Evolutionary conservation across 2,113 vertebrate species (phyloP), one percentile per base, ranked within the genome.

Genomic region (Rhea pennata): DNA sequence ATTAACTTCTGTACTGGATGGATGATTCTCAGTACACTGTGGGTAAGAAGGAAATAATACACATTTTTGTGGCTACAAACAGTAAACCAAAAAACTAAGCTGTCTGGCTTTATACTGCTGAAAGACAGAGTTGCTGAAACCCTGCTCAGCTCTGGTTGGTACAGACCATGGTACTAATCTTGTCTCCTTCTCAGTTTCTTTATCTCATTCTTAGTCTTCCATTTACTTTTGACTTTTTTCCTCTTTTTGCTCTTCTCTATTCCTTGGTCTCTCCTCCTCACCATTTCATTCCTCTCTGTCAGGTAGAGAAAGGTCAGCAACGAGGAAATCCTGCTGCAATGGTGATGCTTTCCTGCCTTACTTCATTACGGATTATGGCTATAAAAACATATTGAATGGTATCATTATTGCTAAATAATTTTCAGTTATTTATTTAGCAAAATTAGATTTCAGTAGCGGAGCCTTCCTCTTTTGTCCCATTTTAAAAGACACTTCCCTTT

Each of bases 41-140:
- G 98, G 97, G 93, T 95, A 96, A 97, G 96, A 97, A 98, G 97
- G 96, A 98, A 98, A 98, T 98, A 98, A 98, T 97, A 97, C 92
- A 97, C 97, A 98, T 98, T 97, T 96, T 97, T 98, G 97, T 98
- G 98, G 98, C 97, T 97, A 96, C 91, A 96, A 98, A 92, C 92
- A 97, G 85, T 95, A 97, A 97, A 97, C 97, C 95, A 92, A 96
- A 95, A 93, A 96, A 65, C 88, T 93, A 93, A 95, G 95, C 86
- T 64, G 88, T 96, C 94, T 95, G 94, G 87, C 93, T 96, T 98
- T 97, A 95, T 80, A 94, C 66, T 94, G 91, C 95, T 97, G 92
- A 93, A 97, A 94, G 53, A 90, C 69, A 54, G 71, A 96, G 61
- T 76, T 94, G 92, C 65, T 91, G 92, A 96, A 95, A 96, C 79